Conservation (phyloP, 2,113 vertebrate genomes). For the Notiomystis cincta region DNA sequence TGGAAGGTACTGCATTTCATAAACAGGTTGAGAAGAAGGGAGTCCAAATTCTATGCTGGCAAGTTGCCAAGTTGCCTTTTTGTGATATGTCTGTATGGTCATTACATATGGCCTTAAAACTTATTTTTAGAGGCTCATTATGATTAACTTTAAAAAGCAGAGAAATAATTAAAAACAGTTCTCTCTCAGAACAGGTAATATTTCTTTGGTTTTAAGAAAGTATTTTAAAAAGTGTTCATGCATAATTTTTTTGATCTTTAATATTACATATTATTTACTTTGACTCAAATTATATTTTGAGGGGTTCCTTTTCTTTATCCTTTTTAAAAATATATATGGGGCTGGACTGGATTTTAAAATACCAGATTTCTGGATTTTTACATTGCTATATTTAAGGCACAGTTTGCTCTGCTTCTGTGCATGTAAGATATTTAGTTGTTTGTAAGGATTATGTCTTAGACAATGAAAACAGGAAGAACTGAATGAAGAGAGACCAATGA, state of each 20-base stretch:
- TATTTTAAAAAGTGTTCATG: background rate
- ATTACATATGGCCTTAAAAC: background rate
- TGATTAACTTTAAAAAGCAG: background rate
- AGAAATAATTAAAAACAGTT: background rate
- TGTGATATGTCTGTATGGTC: background rate
- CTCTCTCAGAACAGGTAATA: too few species aligned
- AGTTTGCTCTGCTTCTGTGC: background rate
- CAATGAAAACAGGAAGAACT: background rate
- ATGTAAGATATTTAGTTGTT: background rate
- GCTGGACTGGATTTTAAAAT: background rate
- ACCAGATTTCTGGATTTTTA: background rate
- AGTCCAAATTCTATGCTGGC: background rate
- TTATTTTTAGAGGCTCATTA: background rate
- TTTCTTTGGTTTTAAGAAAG: background rate
- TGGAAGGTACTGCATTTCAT: background rate
- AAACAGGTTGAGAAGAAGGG: accelerated
- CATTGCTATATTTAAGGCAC: background rate
- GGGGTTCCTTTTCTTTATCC: background rate
- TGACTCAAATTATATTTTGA: background rate
- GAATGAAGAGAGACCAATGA: background rate
- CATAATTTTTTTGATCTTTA: background rate
- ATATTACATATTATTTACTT: background rate
- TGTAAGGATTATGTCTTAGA: background rate
- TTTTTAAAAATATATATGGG: background rate
- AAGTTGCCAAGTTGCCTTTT: background rate